Conservation (phyloP, 2,888 invertebrate species). For the Phasia obesa region DNA sequence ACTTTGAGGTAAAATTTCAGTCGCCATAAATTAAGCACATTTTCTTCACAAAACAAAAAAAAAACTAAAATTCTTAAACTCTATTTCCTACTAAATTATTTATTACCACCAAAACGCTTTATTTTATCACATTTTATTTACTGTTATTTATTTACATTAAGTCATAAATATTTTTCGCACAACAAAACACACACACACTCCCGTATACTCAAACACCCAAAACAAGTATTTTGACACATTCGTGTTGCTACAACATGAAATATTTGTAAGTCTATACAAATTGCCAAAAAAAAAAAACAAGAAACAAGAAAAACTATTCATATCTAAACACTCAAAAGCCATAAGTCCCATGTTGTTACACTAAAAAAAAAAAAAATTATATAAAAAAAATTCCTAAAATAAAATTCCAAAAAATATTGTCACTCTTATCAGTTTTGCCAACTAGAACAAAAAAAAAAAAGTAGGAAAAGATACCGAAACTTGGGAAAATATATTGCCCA, state of each 20-base stretch:
- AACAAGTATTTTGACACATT: slow-evolving; percentile 63
- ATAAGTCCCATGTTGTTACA: slow-evolving; percentile 50
- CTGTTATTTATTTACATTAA: slow-evolving; percentile 36
- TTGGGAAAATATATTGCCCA: slow-evolving; percentile 68
- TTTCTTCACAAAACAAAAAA: neutral
- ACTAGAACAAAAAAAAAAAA: slow-evolving; percentile 13
- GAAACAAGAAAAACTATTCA: slow-evolving; percentile 22
- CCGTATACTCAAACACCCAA: neutral
- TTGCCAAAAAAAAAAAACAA: slow-evolving; percentile 8
- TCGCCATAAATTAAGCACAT: neutral
- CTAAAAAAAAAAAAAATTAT: slow-evolving; percentile 14
- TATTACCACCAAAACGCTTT: slow-evolving; percentile 14
- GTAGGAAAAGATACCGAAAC: slow-evolving; percentile 8
- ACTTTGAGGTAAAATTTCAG: neutral
- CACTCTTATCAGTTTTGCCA: slow-evolving; percentile 68
- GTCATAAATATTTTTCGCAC: slow-evolving; percentile 52
- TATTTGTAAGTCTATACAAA: slow-evolving; percentile 31
- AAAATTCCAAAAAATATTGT: slow-evolving; percentile 47
- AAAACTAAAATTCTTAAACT: neutral
- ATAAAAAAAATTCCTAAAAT: neutral
- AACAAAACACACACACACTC: neutral
- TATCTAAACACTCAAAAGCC: slow-evolving; percentile 60
- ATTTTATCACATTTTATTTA: slow-evolving; percentile 28
- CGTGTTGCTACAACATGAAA: slow-evolving; percentile 47
- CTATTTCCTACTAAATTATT: slow-evolving; percentile 10